Percentiles rank a stretch among this genome's conserved stretches.
Evolutionary conservation across 2,113 vertebrate genomes (phyloP).

Genomic region (Piaya cayana): DNA sequence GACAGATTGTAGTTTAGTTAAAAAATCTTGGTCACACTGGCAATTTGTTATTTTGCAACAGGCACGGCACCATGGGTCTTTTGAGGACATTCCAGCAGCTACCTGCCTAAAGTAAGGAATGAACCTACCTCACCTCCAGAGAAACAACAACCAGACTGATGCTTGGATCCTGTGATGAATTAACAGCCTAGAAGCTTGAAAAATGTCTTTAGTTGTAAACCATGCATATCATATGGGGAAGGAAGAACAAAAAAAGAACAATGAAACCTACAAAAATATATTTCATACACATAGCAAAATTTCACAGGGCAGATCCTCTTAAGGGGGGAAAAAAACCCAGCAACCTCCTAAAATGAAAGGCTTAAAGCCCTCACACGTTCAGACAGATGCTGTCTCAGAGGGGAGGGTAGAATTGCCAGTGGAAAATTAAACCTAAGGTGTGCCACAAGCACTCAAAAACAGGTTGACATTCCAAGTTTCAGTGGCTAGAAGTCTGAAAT

Average conservation of each 20-base stretch:
- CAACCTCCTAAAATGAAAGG: not conserved
- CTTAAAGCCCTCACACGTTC: not conserved
- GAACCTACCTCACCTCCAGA: not conserved
- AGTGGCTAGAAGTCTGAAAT: not conserved
- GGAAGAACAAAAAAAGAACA: not conserved
- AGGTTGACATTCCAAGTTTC: not conserved
- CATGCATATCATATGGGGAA: not conserved
- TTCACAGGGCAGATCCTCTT: not conserved
- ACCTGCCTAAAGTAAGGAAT: not conserved
- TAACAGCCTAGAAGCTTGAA: not conserved
- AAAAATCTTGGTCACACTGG: not conserved
- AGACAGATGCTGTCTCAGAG: fast-evolving
- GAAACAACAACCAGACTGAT: not conserved
- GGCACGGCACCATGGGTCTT: not conserved
- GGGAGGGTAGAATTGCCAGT: not conserved
- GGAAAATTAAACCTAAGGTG: not conserved
- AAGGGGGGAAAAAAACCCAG: not conserved
- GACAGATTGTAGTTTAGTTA: not conserved
- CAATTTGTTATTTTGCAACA: not conserved
- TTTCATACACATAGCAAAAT: not conserved
- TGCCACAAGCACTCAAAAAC: not conserved
- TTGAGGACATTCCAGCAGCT: not conserved
- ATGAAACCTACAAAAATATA: not conserved
- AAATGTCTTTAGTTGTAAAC: not conserved
- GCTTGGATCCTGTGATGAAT: not conserved